Base-by-base conservation (phyloP, 2,113 vertebrate genomes). In the Pachyramphus minor region DNA sequence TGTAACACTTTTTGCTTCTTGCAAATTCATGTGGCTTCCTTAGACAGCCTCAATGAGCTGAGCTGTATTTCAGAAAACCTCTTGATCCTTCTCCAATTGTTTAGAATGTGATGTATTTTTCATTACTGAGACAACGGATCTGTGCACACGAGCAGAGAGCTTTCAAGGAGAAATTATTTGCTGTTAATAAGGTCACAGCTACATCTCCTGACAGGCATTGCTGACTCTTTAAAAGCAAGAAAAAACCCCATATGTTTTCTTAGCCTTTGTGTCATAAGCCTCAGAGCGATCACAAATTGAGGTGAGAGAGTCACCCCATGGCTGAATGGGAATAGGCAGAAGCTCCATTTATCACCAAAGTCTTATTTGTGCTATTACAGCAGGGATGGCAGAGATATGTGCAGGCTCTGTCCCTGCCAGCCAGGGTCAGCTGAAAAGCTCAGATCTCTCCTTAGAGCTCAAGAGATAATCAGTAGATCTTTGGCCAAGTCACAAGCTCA, bases 291-390 rank as follows among this genome's bases (percentile, higher is more conserved):
- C 68, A 52, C 42, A 80, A 59, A 63, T n/a, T 63, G 56, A 56
- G 72, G 27, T 76, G 63, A 90, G 72, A 87, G 13, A 30, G 79
- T 85, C 62, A 91, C 24, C 25, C 30, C n/a, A 31, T 53, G 79
- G 50, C 45, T 27, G 30, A 41, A 53, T 42, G 30, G 50, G 22
- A 93, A 76, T n/a, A 73, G 58, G 41, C 62, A 75, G 63, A 76
- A 93, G 16, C 35, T 80, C 44, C 44, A 22, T 95, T 93, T 84
- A 66, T 89, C 86, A 74, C 64, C 18, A 9, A 85, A 91, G 49
- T 31, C 53, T 27, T 53, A 73, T 45, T 41, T 12, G 35, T 76
- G 39, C 41, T 80, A 31, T 77, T 55, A 58, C 58, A 87, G 75
- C 33, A 63, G 37, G 30, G 30, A 9, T 63, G 52, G 72, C 56